These are phyloP conservation scores for Protobothrops flavoviridis DNA, from an alignment of 2,113 vertebrate genomes.

Conservation along the genomic window DNA sequence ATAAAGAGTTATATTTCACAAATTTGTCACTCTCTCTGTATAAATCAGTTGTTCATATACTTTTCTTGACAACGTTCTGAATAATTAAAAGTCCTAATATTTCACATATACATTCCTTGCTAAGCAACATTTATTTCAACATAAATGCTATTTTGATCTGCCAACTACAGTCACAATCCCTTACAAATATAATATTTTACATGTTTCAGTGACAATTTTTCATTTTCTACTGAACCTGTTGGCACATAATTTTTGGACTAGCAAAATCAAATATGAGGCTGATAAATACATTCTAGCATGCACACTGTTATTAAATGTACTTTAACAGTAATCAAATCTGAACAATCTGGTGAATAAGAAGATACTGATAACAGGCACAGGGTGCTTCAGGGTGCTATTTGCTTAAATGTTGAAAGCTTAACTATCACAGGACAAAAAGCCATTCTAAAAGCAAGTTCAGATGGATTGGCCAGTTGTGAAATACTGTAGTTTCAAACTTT, in stretches of 20 bases:
- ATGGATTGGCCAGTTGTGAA: neutral
- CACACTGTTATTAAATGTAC: neutral
- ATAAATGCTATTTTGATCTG: neutral
- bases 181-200: constrained; percentile 7
- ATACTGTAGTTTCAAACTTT: neutral
- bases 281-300: neutral
- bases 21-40: neutral
- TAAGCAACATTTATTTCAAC: neutral
- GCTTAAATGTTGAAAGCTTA: neutral
- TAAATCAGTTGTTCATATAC: neutral
- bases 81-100: neutral
- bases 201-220: neutral
- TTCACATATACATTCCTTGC: neutral
- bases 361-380: neutral
- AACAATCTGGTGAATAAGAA: neutral
- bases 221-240: neutral
- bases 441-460: neutral
- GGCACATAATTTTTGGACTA: neutral
- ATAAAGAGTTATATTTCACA: neutral
- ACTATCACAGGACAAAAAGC: neutral
- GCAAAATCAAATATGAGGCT: neutral
- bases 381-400: neutral
- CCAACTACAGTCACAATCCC: neutral
- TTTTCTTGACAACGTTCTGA: neutral
- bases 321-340: constrained; percentile 1